Base-by-base conservation (phyloP, 2,113 vertebrate species). In the Gavialis gangeticus region DNA sequence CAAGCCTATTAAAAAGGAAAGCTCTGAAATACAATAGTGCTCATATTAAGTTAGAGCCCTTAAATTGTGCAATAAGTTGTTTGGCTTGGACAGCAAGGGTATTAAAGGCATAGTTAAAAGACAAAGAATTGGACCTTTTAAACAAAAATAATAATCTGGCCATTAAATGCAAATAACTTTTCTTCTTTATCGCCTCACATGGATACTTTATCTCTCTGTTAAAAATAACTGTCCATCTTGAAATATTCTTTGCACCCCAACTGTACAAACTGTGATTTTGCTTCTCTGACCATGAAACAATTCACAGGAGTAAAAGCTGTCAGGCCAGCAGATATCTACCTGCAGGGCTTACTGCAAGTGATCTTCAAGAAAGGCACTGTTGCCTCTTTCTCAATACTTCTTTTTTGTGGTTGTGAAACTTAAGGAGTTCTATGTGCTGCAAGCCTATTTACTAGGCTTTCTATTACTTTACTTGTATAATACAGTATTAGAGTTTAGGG, bases 221-320 rank as follows among this genome's bases (percentile, higher is more conserved):
- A 17, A 93, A 93, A 85, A 71, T 84, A 86, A 95, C 79, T 95
- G 88, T 92, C 87, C 96, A 89, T 9, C 95, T 95, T 95, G 85
- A 91, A 93, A 89, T 60, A 92, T 90, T 95, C 92, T 93, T 94
- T 93, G 85, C 96, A 95, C 94, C 85, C 89, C 28, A 60, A 18
- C 93, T 97, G 94, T 96, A 96, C 88, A 84, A 94, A 94, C 83
- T 62, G 81, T 89, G 96, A 96, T 96, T 90, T 60, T 95, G 86
- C 96, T 87, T 95, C 77, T 24, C 93, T 95, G 95, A 90, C 96
- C 95, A 92, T 96, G 95, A 95, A 96, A 84, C 84, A 90, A 96
- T 89, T 88, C 88, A 93, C 89, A 92, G 93, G 96, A 96, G 96
- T 96, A 96, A 97, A 96, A 95, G 88, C 92, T 96, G 63, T 95